A percentile compares a stretch with the other conserved stretches of the same genome.
These are phyloP conservation scores for Anthoscopus minutus DNA, from an alignment of 2,113 vertebrate species.

Conservation along the genomic window DNA sequence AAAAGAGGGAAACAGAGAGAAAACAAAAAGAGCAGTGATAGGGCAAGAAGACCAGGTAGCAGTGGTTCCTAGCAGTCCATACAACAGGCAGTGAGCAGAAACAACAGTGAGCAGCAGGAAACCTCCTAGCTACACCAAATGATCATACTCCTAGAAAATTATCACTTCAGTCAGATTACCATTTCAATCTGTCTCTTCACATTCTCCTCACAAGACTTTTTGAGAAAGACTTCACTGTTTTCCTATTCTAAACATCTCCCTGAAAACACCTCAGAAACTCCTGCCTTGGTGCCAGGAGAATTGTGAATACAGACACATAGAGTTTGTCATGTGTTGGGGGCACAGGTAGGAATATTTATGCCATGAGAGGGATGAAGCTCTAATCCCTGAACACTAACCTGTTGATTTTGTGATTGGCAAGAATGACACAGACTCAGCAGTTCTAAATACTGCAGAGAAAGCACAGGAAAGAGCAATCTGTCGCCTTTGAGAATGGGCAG, in stretches of 20 bases:
- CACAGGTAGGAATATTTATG: background rate
- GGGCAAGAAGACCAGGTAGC: background rate
- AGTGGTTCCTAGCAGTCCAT: background rate
- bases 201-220: background rate
- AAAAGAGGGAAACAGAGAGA: background rate
- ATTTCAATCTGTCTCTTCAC: background rate
- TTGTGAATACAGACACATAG: background rate
- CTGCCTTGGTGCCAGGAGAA: background rate
- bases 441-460: background rate
- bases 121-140: background rate
- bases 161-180: background rate
- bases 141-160: background rate
- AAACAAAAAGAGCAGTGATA: background rate
- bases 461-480: background rate
- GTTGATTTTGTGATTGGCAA: background rate
- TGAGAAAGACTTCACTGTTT: background rate
- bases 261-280: background rate
- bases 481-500: background rate
- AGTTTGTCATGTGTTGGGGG: background rate
- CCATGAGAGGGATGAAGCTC: background rate
- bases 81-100: background rate
- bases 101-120: too few species aligned
- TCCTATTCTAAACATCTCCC: background rate
- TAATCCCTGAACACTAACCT: background rate
- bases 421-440: background rate